Conservation (phyloP, 2,113 vertebrate genomes). For the Leucopsar rothschildi region DNA sequence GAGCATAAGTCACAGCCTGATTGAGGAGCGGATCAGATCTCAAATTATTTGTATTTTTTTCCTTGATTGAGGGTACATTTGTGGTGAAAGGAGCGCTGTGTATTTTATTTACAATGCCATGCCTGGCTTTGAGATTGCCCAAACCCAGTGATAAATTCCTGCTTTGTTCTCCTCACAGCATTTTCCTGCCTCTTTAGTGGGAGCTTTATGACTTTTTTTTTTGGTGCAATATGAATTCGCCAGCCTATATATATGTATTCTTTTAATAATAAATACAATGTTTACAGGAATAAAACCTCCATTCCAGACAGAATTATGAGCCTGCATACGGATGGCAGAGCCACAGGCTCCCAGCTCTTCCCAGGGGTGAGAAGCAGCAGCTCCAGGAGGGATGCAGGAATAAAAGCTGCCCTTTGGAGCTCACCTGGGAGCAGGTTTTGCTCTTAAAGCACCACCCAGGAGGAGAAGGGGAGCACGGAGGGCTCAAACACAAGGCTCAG, state of each 20-base stretch:
- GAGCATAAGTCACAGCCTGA: slow-evolving; percentile 9
- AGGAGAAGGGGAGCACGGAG: not conserved
- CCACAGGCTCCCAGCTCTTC: not conserved
- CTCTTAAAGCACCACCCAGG: fast-evolving
- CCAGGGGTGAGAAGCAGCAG: not conserved
- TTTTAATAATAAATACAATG: slow-evolving; percentile 42
- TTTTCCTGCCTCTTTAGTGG: slow-evolving; percentile 14
- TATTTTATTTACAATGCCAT: not conserved
- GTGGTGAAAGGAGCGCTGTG: not conserved
- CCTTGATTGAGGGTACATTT: slow-evolving; percentile 25
- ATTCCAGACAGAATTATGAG: not conserved
- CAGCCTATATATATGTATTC: not conserved
- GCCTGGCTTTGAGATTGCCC: slow-evolving; percentile 7
- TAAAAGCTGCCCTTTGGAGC: not conserved
- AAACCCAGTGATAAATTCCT: slow-evolving; percentile 1
- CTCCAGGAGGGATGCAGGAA: not conserved
- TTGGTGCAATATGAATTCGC: not conserved
- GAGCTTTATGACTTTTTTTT: slow-evolving; percentile 14
- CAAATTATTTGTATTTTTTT: not conserved
- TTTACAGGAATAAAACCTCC: slow-evolving; percentile 21
- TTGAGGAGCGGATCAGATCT: slow-evolving; percentile 3
- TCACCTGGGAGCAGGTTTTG: not conserved
- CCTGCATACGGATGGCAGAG: not conserved
- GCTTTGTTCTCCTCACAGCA: slow-evolving; percentile 30
- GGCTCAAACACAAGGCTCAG: fast-evolving